phyloP scores from a whole-genome alignment of 2,888 invertebrate genomes.

The Lasioglossum zephyrum region DNA sequence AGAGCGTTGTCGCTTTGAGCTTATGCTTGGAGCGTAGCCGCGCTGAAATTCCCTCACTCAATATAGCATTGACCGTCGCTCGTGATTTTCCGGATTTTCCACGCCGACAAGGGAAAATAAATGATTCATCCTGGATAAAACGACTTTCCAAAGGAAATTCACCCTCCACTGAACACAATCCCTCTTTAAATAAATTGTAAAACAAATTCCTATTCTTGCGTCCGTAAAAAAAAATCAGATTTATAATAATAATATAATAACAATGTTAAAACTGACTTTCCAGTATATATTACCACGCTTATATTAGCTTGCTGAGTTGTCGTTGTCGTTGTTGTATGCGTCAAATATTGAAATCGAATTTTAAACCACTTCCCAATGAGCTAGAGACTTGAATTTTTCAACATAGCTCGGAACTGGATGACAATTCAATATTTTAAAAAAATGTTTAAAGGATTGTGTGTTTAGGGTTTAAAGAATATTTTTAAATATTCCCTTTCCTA shows the following conservation, averaged over 20 bases:
- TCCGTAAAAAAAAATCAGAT: background rate
- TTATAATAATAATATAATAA: background rate
- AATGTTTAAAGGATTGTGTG: too few relatives aligned
- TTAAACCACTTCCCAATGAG: too few relatives aligned
- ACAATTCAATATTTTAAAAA: too few relatives aligned
- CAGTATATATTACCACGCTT: background rate
- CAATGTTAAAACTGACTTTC: background rate
- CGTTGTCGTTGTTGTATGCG: too few relatives aligned
- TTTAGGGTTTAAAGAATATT: too few relatives aligned
- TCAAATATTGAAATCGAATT: too few relatives aligned
- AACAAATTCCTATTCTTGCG: background rate
- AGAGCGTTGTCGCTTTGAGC: background rate
- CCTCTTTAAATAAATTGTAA: background rate
- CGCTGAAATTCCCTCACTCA: constrained; percentile 54
- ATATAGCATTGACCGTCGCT: constrained; percentile 72
- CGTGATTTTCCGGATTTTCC: constrained; percentile 21
- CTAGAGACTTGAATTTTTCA: too few relatives aligned
- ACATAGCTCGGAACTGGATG: too few relatives aligned
- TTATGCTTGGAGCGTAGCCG: constrained; percentile 40
- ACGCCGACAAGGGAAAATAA: background rate
- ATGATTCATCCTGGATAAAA: background rate
- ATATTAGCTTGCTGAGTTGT: too few relatives aligned
- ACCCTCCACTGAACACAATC: background rate
- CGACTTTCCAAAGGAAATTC: background rate
- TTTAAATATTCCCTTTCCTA: too few relatives aligned